Conservation (phyloP, 2,888 invertebrate species). For the Nephrotoma flavescens region DNA sequence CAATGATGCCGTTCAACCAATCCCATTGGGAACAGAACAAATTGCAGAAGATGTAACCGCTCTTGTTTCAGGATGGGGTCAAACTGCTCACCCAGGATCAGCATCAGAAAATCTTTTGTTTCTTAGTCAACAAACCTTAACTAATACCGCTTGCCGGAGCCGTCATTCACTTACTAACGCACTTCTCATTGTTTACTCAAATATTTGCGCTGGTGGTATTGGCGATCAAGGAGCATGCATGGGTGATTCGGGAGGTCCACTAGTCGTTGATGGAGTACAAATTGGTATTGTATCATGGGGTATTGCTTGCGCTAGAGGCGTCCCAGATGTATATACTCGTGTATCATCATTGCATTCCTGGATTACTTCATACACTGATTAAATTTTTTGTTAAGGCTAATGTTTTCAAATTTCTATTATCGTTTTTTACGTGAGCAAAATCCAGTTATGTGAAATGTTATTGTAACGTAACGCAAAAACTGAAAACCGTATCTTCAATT, state of each 20-base stretch:
- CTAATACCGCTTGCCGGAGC: slow-evolving; percentile 7
- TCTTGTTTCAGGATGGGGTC: slow-evolving; percentile 9
- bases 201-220: slow-evolving; percentile 20
- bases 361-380: slow-evolving; percentile 14
- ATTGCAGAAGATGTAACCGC: background rate
- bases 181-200: slow-evolving; percentile 22
- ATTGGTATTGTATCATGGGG: slow-evolving; percentile 30
- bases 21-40: background rate
- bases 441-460: no score
- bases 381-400: no score
- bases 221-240: slow-evolving; percentile 19
- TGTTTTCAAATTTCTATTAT: no score
- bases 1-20: background rate
- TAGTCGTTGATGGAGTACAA: slow-evolving; percentile 25
- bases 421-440: no score
- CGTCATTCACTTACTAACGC: background rate
- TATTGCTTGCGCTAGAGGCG: slow-evolving; percentile 27
- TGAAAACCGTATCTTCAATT: no score
- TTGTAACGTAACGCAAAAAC: no score
- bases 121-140: slow-evolving; percentile 3
- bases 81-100: slow-evolving; percentile 7
- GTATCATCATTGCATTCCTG: slow-evolving; percentile 25
- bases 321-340: slow-evolving; percentile 28
- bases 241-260: slow-evolving; percentile 27
- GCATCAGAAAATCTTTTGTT: slow-evolving; percentile 2